Evolutionary conservation across 1,140 invertebrate genomes (phyloP).

Genomic region (Matsumurasca onukii): DNA sequence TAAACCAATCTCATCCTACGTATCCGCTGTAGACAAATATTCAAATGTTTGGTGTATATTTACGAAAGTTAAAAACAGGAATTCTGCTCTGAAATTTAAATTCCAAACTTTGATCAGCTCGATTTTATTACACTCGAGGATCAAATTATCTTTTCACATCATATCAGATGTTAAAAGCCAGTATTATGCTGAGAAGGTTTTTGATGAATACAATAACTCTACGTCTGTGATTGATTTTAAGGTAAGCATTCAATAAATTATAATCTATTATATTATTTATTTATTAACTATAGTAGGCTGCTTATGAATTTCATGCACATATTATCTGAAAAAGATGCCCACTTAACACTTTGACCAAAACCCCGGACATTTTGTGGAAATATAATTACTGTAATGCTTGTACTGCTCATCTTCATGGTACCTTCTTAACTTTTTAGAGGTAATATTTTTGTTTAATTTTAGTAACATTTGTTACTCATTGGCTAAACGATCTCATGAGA

Average conservation of each 20-base stretch:
- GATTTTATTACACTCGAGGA: slow-evolving; percentile 53
- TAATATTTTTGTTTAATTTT: too few relatives aligned
- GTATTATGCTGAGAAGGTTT: slow-evolving; percentile 58
- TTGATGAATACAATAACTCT: slow-evolving; percentile 50
- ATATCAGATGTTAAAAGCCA: slow-evolving; percentile 67
- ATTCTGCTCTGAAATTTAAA: slow-evolving; percentile 59
- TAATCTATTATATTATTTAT: slow-evolving; percentile 5
- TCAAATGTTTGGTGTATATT: slow-evolving; percentile 57
- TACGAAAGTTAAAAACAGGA: slow-evolving; percentile 56
- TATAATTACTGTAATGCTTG: too few relatives aligned
- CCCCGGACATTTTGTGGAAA: too few relatives aligned
- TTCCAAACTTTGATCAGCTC: slow-evolving; percentile 60
- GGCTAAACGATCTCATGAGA: too few relatives aligned
- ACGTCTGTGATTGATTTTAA: slow-evolving; percentile 47
- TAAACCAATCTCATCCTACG: background rate
- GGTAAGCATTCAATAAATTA: slow-evolving; percentile 48
- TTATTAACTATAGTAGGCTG: too few relatives aligned
- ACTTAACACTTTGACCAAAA: too few relatives aligned
- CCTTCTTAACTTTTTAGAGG: too few relatives aligned
- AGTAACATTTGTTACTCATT: too few relatives aligned
- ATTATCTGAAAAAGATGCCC: too few relatives aligned
- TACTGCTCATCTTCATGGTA: too few relatives aligned
- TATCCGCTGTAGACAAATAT: background rate
- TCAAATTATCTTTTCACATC: slow-evolving; percentile 63
- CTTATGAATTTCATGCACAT: too few relatives aligned